Evolutionary conservation across 2,113 vertebrate species (phyloP), one percentile per base, ranked within the genome.

Genomic region (Tor tambroides): DNA sequence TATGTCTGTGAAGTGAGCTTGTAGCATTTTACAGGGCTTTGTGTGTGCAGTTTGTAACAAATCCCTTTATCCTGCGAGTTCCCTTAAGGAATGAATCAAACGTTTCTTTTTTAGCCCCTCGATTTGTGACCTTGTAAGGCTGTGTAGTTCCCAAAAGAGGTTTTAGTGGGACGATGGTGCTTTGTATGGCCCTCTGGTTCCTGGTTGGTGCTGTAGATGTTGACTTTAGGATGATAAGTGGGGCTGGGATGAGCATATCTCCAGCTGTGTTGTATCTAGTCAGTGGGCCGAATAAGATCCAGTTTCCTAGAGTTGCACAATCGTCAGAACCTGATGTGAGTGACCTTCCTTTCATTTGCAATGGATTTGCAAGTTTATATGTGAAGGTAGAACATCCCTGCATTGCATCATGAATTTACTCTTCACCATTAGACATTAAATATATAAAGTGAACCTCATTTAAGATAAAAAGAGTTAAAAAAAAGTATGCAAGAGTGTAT

Each of bases 161-260:
- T 23, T 83, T 83, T 69, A 83, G 26, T 83, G 63, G 63, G 63
- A 81, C 35, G 23, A 41, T 3, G 23, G 23, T 12, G 11, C 11
- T 43, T 83, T 32, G 38, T 63, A 63, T 46, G 56, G 38, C 51
- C 77, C 2, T 21, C 4, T 26, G 56, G 79, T 63, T 80, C 23
- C 79, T 63, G 78, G 26, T 12, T 46, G 19, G 32, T 49, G 26
- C 80, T 83, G 43, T 83, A 32, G 5, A 71, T 67, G 80, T 49
- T 83, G 80, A 71, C 80, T 83, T 83, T 83, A 69, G 43, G 41
- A 69, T 71, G 80, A 83, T 83, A 69, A 69, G 63, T 71, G 80
- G 10, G 10, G 61, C 2, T 49, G 43, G 63, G 63, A 83, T 69
- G 63, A 23, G 80, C 28, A 2, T 51, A n/a, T 83, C 80, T 2